Conservation (phyloP, 2,888 invertebrate genomes). For the Scrobipalpa costella region DNA sequence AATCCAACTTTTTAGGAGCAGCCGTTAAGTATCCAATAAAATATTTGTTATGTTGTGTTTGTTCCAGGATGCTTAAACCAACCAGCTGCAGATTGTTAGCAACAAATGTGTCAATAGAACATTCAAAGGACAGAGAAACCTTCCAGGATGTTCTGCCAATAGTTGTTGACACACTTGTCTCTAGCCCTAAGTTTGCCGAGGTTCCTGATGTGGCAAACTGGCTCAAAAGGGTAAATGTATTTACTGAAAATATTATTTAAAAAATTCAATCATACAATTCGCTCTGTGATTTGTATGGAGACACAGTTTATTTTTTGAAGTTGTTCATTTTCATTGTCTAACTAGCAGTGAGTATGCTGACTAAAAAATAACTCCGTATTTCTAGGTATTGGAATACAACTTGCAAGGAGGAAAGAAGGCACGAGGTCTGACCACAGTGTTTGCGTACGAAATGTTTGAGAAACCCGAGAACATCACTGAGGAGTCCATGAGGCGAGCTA, state of each 20-base stretch:
- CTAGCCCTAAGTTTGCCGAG: constrained; percentile 51
- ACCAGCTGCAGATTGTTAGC: constrained; percentile 39
- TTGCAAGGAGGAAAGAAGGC: constrained; percentile 92
- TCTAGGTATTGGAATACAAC: constrained; percentile 91
- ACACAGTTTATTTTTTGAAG: too few relatives aligned
- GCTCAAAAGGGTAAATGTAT: constrained; percentile 54
- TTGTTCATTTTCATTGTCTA: too few relatives aligned
- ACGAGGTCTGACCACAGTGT: constrained; percentile 85
- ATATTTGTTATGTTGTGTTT: background rate
- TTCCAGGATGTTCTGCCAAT: constrained; percentile 62
- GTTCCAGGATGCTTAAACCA: constrained; percentile 5
- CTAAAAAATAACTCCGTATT: too few relatives aligned
- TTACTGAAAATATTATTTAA: background rate
- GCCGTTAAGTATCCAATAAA: too few relatives aligned
- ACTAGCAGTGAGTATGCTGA: too few relatives aligned
- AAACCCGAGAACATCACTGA: constrained; percentile 83
- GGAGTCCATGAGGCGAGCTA: constrained; percentile 86
- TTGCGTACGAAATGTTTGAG: constrained; percentile 86
- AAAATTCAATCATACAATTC: background rate
- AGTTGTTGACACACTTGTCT: constrained; percentile 52
- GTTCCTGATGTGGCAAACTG: constrained; percentile 59
- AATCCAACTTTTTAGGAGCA: too few relatives aligned
- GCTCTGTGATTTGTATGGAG: too few relatives aligned
- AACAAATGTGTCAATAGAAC: constrained; percentile 55
- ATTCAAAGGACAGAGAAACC: constrained; percentile 55